Conservation (phyloP, 2,888 invertebrate species). For the Chalcis sispes region DNA sequence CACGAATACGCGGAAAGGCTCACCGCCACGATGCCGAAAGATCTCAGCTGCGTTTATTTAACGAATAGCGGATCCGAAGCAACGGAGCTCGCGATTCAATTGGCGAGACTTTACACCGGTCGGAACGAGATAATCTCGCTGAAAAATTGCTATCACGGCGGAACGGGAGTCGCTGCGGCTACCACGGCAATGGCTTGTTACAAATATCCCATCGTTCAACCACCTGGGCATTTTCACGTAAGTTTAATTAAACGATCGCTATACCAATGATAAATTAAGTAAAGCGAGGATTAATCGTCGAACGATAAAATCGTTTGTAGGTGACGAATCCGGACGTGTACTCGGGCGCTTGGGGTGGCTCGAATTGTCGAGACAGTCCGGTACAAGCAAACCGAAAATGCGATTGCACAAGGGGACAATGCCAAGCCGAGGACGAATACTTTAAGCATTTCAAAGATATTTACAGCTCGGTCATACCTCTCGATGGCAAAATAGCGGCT, state of each 20-base stretch:
- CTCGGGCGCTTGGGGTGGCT: constrained; percentile 93
- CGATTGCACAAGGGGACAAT: constrained; percentile 80
- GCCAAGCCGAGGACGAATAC: constrained; percentile 88
- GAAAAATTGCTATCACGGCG: constrained; percentile 95
- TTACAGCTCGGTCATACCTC: constrained; percentile 86
- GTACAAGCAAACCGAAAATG: constrained; percentile 83
- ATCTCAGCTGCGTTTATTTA: constrained; percentile 93
- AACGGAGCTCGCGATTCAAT: constrained; percentile 93
- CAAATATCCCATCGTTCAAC: constrained; percentile 86
- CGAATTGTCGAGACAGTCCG: constrained; percentile 90
- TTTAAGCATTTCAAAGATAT: constrained; percentile 88
- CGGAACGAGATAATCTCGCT: constrained; percentile 91
- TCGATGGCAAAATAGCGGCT: constrained; percentile 86
- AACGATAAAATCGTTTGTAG: constrained; percentile 74
- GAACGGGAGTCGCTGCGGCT: constrained; percentile 90
- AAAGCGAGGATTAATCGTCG: not conserved
- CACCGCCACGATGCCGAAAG: constrained; percentile 87
- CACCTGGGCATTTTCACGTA: constrained; percentile 88
- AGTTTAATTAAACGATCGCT: constrained; percentile 62
- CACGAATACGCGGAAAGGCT: constrained; percentile 94
- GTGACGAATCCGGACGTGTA: constrained; percentile 95
- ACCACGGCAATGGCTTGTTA: constrained; percentile 87
- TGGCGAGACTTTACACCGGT: constrained; percentile 91
- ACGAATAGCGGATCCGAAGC: constrained; percentile 99
- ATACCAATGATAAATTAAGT: no score